These are phyloP conservation scores for Chascanopsetta lugubris DNA, from an alignment of 2,113 vertebrate species.

Conservation along the genomic window DNA sequence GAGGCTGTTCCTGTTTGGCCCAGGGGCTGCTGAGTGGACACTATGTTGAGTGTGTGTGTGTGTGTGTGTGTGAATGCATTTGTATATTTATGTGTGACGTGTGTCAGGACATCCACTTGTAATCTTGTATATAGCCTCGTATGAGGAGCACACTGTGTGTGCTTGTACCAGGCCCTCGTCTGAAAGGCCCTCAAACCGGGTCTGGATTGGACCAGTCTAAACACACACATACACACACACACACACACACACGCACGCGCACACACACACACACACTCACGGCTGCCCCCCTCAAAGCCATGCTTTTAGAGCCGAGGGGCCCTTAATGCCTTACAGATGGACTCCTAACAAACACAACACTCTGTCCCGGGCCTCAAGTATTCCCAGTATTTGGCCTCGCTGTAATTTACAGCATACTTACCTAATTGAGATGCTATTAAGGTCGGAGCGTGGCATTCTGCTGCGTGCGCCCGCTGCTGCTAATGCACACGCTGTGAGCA, in stretches of 20 bases:
- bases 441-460: conserved; percentile 67
- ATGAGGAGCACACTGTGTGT: conserved; percentile 51
- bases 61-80: conserved; percentile 2
- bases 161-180: conserved; percentile 45
- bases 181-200: conserved; percentile 31
- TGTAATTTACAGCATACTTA: conserved; percentile 79
- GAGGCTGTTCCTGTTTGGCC: conserved; percentile 27
- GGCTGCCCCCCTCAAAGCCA: conserved; percentile 50
- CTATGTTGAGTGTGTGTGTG: neutral
- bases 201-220: conserved; percentile 61
- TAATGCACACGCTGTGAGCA: conserved; percentile 62
- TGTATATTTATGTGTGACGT: conserved; percentile 34
- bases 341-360: conserved; percentile 76
- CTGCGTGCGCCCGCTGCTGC: conserved; percentile 23
- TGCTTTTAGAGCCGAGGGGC: conserved; percentile 70
- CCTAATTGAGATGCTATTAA: conserved; percentile 78
- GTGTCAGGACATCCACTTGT: conserved; percentile 31
- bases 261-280: conserved; percentile 24
- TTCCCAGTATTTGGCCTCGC: conserved; percentile 77
- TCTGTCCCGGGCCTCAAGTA: conserved; percentile 68
- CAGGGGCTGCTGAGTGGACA: conserved; percentile 4
- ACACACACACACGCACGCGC: conserved; percentile 33
- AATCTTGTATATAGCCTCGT: conserved; percentile 34
- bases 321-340: conserved; percentile 80
- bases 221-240: too few species aligned